Base-by-base conservation (phyloP, 92 coral and sea anemone genomes). In the Siderastrea siderea region DNA sequence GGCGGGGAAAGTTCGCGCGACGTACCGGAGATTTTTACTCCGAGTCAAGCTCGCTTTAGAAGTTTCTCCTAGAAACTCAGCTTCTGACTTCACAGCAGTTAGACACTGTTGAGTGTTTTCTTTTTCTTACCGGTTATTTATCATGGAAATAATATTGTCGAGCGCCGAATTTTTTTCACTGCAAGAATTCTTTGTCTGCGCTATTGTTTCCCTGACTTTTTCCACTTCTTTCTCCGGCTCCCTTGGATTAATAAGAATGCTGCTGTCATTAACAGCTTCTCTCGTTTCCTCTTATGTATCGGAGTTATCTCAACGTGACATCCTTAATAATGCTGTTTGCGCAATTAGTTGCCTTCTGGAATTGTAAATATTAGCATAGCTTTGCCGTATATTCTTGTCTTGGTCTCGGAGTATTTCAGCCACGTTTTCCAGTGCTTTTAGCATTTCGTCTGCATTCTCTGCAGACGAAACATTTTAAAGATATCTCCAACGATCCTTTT, bases 401-500 rank as follows among this genome's bases (percentile, higher is more conserved):
- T 12, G 9, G 0, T 11, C 14, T 51, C 53, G 75, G 4, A 67
- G 75, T 13, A 13, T 10, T 3, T 45, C 1, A 7, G 16, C 12
- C 68, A 43, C 76, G 67, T 6, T 47, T 14, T 54, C 75, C 8
- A 45, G 3, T 6, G 43, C 85, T 45, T 45, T 44, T 2, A 57
- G 13, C 75, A 67, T 45, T n/a, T 45, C 10, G 13, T 3, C 44
- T 2, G 54, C 46, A 48, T 72, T 72, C 77, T 49, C 26, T n/a
- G n/a, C n/a, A n/a, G n/a, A n/a, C n/a, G n/a, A n/a, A n/a, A n/a
- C n/a, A n/a, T n/a, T n/a, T n/a, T n/a, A n/a, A n/a, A n/a, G n/a
- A n/a, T n/a, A n/a, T n/a, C n/a, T n/a, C n/a, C n/a, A 81, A 55
- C 16, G 85, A 68, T 4, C 45, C 43, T 55, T 68, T n/a, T 47